Base-by-base conservation (phyloP, 2,797 vertebrate genomes). In the Notamacropus eugenii region DNA sequence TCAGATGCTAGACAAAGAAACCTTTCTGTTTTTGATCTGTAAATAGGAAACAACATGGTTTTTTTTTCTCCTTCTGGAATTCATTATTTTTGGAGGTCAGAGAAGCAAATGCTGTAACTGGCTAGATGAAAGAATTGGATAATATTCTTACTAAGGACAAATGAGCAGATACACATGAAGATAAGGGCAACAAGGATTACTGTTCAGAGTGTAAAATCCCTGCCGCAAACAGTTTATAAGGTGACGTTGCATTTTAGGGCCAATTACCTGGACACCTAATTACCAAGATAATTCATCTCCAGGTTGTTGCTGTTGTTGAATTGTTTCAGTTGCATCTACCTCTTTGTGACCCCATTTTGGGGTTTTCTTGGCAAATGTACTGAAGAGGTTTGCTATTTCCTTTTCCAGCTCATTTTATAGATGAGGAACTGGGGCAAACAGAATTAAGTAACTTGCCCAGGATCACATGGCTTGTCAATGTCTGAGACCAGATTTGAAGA, bases 1-100 rank as follows among this genome's bases (percentile, higher is more conserved):
- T 94, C 94, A 93, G 67, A 59, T 92, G 29, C 95, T 96, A 95
- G 96, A 94, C 29, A 94, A 31, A 3, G 50, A 95, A 95, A 95
- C 27, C 24, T 94, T 55, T 93, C 4, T 55, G n/a, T 92, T 24
- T 54, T 96, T 96, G 87, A 93, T 94, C 92, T 92, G 56, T 59
- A 59, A 91, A 95, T 94, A 93, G 82, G 55, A 95, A 93, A 34
- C 58, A 58, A 31, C 54, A 90, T 34, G 13, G 1, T 19, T 29
- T n/a, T 34, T 16, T n/a, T 94, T 55, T 95, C 12, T 92, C 11
- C 19, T 50, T 34, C 22, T 93, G 91, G 28, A 59, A 94, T 87
- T 94, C 54, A 92, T 67, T 93, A 16, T 90, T 93, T 1, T 14
- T 31, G 31, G 90, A 92, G 54, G 62, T 27, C 87, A 16, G 52